A percentile compares a stretch with the other conserved stretches of the same genome.
These are phyloP conservation scores for Neodiprion virginianus DNA, from an alignment of 1,140 invertebrate species.

Conservation along the genomic window DNA sequence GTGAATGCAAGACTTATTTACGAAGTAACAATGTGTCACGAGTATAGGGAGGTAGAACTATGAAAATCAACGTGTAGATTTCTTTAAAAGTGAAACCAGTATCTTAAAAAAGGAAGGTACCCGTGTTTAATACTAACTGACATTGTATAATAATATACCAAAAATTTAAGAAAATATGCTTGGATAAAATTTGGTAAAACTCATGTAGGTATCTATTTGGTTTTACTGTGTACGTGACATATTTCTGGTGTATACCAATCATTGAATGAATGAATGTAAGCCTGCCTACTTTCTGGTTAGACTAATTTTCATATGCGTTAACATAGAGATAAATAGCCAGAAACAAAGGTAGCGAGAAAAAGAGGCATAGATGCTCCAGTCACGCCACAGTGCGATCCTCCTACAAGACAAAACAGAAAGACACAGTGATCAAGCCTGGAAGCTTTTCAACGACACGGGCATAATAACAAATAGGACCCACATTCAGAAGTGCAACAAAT, in stretches of 20 bases:
- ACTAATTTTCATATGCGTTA: conserved; percentile 15
- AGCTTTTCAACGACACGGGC: conserved; percentile 1
- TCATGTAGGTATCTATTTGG: background rate
- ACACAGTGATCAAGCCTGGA: conserved; percentile 5
- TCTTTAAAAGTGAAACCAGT: too few species aligned
- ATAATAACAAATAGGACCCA: background rate
- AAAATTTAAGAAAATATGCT: background rate
- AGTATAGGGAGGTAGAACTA: too few species aligned
- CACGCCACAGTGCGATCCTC: conserved; percentile 8
- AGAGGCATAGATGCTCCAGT: conserved; percentile 12
- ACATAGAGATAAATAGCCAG: background rate
- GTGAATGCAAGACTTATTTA: too few species aligned
- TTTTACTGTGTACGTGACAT: background rate
- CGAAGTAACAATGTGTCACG: too few species aligned
- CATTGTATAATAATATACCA: too few species aligned
- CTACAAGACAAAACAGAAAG: conserved; percentile 8
- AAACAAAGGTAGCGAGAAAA: background rate
- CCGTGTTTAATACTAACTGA: too few species aligned
- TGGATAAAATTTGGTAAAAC: background rate
- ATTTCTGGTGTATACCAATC: background rate
- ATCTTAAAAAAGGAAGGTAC: too few species aligned
- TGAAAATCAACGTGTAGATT: too few species aligned
- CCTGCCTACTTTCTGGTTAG: conserved; percentile 9
- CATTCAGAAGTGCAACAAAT: background rate
- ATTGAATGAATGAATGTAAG: background rate